Evolutionary conservation across 1,140 invertebrate species (phyloP), one percentile per base, ranked within the genome.

Genomic region (Ericerus pela): DNA sequence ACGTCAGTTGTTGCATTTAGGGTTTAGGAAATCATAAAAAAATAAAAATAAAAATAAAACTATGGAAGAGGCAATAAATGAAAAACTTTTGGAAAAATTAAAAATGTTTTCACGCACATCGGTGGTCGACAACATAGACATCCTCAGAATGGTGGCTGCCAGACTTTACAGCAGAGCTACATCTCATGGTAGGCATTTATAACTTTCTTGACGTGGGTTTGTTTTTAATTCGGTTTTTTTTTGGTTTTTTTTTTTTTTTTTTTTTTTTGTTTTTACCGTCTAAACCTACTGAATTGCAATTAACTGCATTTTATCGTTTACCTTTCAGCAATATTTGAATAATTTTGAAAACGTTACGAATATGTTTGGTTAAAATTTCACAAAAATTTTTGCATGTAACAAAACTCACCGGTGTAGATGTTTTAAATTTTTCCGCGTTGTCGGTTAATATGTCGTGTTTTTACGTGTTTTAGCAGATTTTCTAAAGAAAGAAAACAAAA

Each of bases 61-160:
- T n/a, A 47, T 47, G 51, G 69, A 70, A 54, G 69, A 72, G 31
- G 60, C 62, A 18, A 62, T 69, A 58, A 69, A 65, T 59, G 69
- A 69, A 56, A 63, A 61, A 41, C 55, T 72, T 33, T 53, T 72
- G 43, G 68, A 70, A 61, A 70, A 70, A 60, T 60, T 72, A 0
- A 65, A 61, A 57, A 16, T 30, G 14, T 60, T 36, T 53, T 52
- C 53, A 28, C n/a, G n/a, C n/a, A 18, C 20, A 16, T 54, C 52
- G 11, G 43, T 43, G 2, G 33, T 0, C n/a, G 75, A 77, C 59
- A 67, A 69, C 61, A 64, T 68, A 5, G 75, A 77, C 56, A 67
- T 70, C 16, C 69, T 76, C 55, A 68, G 74, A 22, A 68, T 68
- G 27, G 67, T 73, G 54, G 64, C 66, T 38, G 62, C 66, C 14